Evolutionary conservation across 1,140 invertebrate species (phyloP).

Genomic region (Calliopsis andreniformis): DNA sequence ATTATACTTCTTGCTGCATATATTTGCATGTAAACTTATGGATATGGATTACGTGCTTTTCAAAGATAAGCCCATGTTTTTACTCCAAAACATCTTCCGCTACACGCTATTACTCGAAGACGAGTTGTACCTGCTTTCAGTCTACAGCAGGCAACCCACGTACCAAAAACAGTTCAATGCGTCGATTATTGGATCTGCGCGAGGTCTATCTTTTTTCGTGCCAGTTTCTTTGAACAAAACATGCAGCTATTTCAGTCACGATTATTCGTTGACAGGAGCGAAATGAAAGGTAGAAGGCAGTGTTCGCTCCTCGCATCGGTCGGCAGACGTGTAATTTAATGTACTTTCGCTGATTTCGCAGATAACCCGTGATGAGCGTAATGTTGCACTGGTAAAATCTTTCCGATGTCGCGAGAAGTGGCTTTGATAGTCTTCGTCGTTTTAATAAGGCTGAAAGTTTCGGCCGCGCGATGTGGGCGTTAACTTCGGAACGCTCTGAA

Average conservation of each 20-base stretch:
- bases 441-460: slow-evolving; percentile 35
- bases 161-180: background rate
- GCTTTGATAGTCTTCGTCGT: slow-evolving; percentile 40
- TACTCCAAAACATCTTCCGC: too few relatives aligned
- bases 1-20: too few relatives aligned
- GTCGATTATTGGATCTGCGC: background rate
- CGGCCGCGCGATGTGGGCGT: slow-evolving; percentile 22
- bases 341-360: slow-evolving; percentile 42
- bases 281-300: slow-evolving; percentile 17
- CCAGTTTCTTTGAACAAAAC: background rate
- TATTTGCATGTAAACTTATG: too few relatives aligned
- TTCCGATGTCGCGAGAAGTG: slow-evolving; percentile 37
- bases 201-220: background rate
- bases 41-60: too few relatives aligned
- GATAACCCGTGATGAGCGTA: slow-evolving; percentile 37
- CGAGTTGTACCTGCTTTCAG: too few relatives aligned
- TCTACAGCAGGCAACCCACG: too few relatives aligned
- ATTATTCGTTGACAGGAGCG: slow-evolving; percentile 41
- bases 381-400: slow-evolving; percentile 44
- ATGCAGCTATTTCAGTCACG: background rate
- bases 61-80: too few relatives aligned
- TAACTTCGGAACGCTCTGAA: background rate
- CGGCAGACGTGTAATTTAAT: slow-evolving; percentile 41
- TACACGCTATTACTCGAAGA: too few relatives aligned
- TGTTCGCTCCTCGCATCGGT: slow-evolving; percentile 7